Evolutionary conservation across 1,140 invertebrate genomes (phyloP).

Genomic region (Zaprionus lachaisei): DNA sequence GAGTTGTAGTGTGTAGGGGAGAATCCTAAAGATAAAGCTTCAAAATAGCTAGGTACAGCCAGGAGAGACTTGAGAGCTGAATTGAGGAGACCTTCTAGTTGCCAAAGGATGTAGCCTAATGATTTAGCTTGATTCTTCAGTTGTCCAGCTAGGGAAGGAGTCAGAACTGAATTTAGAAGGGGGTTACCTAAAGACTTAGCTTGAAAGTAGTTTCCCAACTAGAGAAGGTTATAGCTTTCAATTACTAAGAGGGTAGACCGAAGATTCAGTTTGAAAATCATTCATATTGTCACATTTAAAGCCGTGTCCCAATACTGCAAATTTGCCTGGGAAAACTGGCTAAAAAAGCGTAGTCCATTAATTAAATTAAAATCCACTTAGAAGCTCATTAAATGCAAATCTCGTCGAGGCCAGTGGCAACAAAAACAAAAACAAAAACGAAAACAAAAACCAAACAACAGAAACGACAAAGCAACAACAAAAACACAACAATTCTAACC

Average conservation of each 20-base stretch:
- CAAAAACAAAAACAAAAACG: slow-evolving; percentile 36
- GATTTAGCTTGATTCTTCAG: no score
- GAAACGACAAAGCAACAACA: background rate
- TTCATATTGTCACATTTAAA: background rate
- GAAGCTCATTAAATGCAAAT: slow-evolving; percentile 82
- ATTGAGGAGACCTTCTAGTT: fast-evolving
- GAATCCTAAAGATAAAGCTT: no score
- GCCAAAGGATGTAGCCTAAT: background rate
- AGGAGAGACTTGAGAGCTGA: no score
- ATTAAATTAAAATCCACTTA: slow-evolving; percentile 82
- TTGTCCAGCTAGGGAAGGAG: background rate
- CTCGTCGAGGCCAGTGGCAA: slow-evolving; percentile 37
- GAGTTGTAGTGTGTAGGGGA: background rate
- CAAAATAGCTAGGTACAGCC: no score
- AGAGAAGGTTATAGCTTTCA: background rate
- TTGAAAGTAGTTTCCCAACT: background rate
- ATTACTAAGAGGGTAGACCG: background rate
- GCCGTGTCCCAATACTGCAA: background rate
- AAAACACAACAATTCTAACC: slow-evolving; percentile 64
- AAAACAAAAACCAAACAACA: slow-evolving; percentile 26
- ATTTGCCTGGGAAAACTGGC: slow-evolving; percentile 32
- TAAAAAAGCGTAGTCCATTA: slow-evolving; percentile 52
- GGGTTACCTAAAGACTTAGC: background rate
- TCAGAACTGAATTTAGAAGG: background rate
- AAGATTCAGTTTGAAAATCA: background rate